Conservation (phyloP, 2,888 invertebrate genomes). For the Ophion costatus region DNA sequence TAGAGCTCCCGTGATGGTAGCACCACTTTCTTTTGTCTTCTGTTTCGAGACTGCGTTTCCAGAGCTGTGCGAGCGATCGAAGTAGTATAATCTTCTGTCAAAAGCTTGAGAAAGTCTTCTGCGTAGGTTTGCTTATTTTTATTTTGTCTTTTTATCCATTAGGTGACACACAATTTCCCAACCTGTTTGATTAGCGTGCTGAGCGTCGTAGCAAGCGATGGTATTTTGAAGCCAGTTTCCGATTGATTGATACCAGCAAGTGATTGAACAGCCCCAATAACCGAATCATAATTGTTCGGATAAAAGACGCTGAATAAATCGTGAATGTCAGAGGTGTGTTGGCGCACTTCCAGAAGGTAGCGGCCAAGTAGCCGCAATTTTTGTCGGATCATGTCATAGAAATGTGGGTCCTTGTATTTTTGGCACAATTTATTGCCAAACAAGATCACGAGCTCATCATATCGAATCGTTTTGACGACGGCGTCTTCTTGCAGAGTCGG, state of each 20-base stretch:
- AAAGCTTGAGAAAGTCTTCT: conserved; percentile 61
- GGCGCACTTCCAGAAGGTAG: conserved; percentile 44
- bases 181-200: conserved; percentile 61
- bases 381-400: conserved; percentile 60
- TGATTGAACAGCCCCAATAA: conserved; percentile 48
- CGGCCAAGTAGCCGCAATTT: conserved; percentile 58
- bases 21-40: conserved; percentile 35
- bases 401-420: conserved; percentile 55
- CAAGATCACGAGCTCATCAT: conserved; percentile 50
- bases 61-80: conserved; percentile 47
- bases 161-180: conserved; percentile 47
- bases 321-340: not conserved
- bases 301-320: conserved; percentile 54
- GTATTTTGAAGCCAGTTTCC: conserved; percentile 41
- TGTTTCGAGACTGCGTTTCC: conserved; percentile 48
- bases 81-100: conserved; percentile 49
- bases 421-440: conserved; percentile 62
- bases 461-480: conserved; percentile 40
- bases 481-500: conserved; percentile 54
- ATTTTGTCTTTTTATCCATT: conserved; percentile 57
- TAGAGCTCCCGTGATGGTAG: conserved; percentile 36
- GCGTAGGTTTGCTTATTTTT: conserved; percentile 52
- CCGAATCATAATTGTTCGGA: conserved; percentile 54
- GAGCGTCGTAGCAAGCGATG: conserved; percentile 58
- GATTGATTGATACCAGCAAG: conserved; percentile 56